A percentile compares a stretch with the other conserved stretches of the same genome.
Evolutionary conservation across 2,113 vertebrate genomes (phyloP).

Genomic region (Cephalopholis sonnerati): DNA sequence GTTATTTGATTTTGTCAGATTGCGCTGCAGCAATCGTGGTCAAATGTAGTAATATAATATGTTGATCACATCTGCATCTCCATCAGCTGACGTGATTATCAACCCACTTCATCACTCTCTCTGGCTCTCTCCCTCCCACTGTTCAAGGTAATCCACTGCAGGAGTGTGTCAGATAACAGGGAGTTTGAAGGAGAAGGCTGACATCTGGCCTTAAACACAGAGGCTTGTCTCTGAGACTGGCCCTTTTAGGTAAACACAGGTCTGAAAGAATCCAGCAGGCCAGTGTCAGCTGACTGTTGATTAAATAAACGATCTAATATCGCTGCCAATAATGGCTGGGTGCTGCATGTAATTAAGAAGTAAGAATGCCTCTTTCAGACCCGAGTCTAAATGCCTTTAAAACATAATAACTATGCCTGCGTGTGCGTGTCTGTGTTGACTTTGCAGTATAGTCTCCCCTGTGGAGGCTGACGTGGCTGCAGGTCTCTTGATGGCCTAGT

Average conservation of each 20-base stretch:
- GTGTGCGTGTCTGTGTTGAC: slow-evolving; percentile 48
- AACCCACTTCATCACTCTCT: slow-evolving; percentile 13
- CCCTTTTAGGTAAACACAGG: slow-evolving; percentile 68
- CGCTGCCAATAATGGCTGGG: slow-evolving; percentile 60
- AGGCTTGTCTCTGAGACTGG: slow-evolving; percentile 46
- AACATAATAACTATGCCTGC: slow-evolving; percentile 56
- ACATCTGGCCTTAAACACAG: slow-evolving; percentile 70
- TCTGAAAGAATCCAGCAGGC: slow-evolving; percentile 44
- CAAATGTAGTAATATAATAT: not conserved
- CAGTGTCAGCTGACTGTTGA: slow-evolving; percentile 60
- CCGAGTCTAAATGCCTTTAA: slow-evolving; percentile 21
- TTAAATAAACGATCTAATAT: slow-evolving; percentile 78
- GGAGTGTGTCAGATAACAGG: slow-evolving; percentile 46
- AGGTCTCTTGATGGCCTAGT: slow-evolving; percentile 40
- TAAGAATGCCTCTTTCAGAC: slow-evolving; percentile 66
- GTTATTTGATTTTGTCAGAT: not conserved
- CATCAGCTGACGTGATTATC: not conserved
- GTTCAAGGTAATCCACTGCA: slow-evolving; percentile 16
- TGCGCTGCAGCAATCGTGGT: not conserved
- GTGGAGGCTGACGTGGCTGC: slow-evolving; percentile 78
- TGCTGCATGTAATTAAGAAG: slow-evolving; percentile 54
- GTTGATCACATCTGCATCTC: not conserved
- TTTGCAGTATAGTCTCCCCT: slow-evolving; percentile 30
- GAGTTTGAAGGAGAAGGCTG: slow-evolving; percentile 11
- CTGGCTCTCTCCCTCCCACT: slow-evolving; percentile 1